Base-by-base conservation (phyloP, 2,888 invertebrate genomes). In the Campoletis raptor region DNA sequence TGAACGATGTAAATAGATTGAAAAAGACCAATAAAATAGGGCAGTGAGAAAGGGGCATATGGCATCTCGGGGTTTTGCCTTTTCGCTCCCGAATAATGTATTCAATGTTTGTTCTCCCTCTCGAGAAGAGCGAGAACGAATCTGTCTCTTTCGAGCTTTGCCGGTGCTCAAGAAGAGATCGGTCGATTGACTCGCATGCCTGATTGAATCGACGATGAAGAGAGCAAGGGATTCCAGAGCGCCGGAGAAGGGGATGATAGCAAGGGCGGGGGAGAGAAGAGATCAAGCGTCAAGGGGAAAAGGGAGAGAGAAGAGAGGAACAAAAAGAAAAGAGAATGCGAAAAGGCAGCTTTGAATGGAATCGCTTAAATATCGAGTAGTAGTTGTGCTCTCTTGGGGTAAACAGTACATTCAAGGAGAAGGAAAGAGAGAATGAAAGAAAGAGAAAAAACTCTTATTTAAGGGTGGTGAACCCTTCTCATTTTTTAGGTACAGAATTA, bases 351-450 rank as follows among this genome's bases (percentile, higher is more conserved):
- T 87, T 79, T 87, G 86, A 87, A 87, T 87, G 81, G 82, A 85
- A 85, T 87, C 84, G 86, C 84, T 87, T 85, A 85, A 85, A 87
- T 85, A 85, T 87, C 86, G 86, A 85, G 79, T 79, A 79, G 86
- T 84, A 85, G 84, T 87, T 82, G 86, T 79, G 84, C 84, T 79
- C 81, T 82, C 67, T 82, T 76, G 81, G 61, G 30, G 81, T 81
- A 83, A 86, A 83, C 86, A 86, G 83, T 83, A 86, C 72, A 73
- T 54, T 48, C 52, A 45, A 74, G 70, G 42, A 37, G 21, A 45
- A 37, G 57, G 70, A 37, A 12, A 70, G 80, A 18, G 69, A 69
- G 37, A 18, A 15, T 21, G 54, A 61, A 42, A n/a, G 42, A 67
- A 67, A 52, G 70, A 74, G 36, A 72, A 40, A 85, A 70, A 61